Evolutionary conservation across 2,888 invertebrate species (phyloP).

Genomic region (Parthenolecanium corni): DNA sequence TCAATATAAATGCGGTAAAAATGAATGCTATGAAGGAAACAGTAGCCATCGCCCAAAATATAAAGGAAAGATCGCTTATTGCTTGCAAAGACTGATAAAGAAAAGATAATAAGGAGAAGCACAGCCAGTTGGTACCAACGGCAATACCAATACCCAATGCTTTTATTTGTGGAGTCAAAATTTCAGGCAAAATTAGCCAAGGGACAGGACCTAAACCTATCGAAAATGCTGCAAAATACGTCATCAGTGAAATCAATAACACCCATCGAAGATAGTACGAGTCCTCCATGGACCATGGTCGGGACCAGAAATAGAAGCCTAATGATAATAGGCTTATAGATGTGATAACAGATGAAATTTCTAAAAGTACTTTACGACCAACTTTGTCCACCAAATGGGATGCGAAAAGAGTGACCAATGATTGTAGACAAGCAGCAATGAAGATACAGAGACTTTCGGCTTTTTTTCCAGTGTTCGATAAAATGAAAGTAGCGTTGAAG

Average conservation of each 20-base stretch:
- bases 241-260: conserved; percentile 51
- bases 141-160: conserved; percentile 62
- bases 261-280: conserved; percentile 45
- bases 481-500: conserved; percentile 73
- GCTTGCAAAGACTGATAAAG: conserved; percentile 43
- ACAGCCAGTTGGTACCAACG: conserved; percentile 61
- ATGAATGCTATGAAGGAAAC: conserved; percentile 48
- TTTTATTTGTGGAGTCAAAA: conserved; percentile 57
- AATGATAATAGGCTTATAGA: conserved; percentile 46
- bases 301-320: not conserved
- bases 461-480: conserved; percentile 40
- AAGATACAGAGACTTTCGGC: not conserved
- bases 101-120: conserved; percentile 58
- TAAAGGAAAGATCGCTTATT: too few relatives aligned
- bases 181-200: conserved; percentile 66
- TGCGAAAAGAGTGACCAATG: conserved; percentile 51
- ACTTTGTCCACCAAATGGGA: conserved; percentile 64
- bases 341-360: conserved; percentile 64
- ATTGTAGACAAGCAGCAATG: not conserved
- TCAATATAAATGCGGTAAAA: conserved; percentile 54
- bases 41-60: conserved; percentile 53
- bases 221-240: conserved; percentile 55
- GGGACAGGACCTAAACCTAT: conserved; percentile 70
- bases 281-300: not conserved
- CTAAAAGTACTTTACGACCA: conserved; percentile 63